Evolutionary conservation across 2,797 vertebrate species (phyloP).

Genomic region (Cossypha niveicapilla): DNA sequence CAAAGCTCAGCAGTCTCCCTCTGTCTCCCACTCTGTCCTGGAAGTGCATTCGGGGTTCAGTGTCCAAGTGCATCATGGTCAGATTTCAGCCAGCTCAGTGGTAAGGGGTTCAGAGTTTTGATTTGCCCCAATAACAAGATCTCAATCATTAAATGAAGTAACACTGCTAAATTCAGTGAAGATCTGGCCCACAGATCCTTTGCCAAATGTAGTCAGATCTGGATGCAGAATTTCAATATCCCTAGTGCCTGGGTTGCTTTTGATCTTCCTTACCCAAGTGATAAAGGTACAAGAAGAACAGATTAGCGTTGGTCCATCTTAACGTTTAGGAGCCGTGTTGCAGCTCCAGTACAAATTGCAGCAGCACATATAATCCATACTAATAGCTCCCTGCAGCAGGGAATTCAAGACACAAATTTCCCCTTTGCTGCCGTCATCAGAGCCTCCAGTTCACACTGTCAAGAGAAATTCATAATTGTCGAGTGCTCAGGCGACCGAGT

Average conservation of each 20-base stretch:
- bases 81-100: neutral
- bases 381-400: neutral
- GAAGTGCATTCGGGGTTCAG: fast-evolving
- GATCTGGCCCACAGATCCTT: neutral
- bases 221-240: neutral
- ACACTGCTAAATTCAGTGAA: neutral
- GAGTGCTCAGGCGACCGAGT: neutral
- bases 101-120: neutral
- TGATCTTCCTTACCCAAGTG: slow-evolving; percentile 10
- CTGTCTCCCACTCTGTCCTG: neutral
- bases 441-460: neutral
- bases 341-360: neutral
- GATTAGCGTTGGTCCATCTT: neutral
- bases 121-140: neutral
- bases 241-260: neutral
- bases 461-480: neutral
- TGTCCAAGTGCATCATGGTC: neutral
- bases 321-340: neutral
- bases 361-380: neutral
- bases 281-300: slow-evolving; percentile 18
- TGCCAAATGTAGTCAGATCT: neutral
- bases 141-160: neutral
- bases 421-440: neutral
- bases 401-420: neutral
- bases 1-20: neutral